Percentiles rank a stretch among this genome's conserved stretches.
Conservation (phyloP, 2,888 invertebrate species). For the Calameuta pallipes region DNA sequence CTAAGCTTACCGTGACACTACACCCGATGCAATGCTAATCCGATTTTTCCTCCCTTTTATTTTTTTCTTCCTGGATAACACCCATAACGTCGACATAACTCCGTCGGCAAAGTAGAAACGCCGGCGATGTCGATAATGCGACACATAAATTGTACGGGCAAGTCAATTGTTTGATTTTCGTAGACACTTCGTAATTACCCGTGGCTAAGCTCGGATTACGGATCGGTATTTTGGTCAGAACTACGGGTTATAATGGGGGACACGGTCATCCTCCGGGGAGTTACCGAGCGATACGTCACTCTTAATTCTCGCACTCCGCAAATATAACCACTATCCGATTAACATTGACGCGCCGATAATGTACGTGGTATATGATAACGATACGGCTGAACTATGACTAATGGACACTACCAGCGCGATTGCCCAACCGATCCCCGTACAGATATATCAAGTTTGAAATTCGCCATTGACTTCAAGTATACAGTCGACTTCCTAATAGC, state of each 20-base stretch:
- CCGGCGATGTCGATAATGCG: neutral
- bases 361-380: neutral
- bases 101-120: neutral
- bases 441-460: neutral
- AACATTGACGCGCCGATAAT: neutral
- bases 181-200: conserved; percentile 22
- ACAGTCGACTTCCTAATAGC: neutral
- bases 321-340: neutral
- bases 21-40: neutral
- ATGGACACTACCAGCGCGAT: neutral
- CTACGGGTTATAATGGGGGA: conserved; percentile 1
- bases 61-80: too few species aligned
- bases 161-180: conserved; percentile 22
- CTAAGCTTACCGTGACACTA: neutral
- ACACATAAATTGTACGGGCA: conserved; percentile 11
- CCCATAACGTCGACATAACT: neutral
- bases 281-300: conserved; percentile 3
- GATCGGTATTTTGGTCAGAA: neutral
- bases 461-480: neutral
- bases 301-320: conserved; percentile 8
- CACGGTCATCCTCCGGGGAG: neutral
- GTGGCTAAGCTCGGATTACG: conserved; percentile 21
- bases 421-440: neutral
- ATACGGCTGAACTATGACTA: neutral
- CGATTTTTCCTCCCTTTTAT: neutral